Evolutionary conservation across 2,113 vertebrate genomes (phyloP).

Genomic region (Ibidorhyncha struthersii): DNA sequence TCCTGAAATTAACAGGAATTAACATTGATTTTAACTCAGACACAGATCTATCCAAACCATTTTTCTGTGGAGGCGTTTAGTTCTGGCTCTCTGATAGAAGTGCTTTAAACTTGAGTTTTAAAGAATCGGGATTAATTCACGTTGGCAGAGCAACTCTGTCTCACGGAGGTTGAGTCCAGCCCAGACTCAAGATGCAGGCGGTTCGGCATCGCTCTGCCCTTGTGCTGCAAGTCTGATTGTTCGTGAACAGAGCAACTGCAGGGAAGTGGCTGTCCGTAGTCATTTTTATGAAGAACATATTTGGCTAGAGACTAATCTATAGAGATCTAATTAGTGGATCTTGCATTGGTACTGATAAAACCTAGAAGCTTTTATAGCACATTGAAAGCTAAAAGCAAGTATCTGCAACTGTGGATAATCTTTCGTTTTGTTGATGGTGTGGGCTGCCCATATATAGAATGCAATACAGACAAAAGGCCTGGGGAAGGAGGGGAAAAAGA

Average conservation of each 20-base stretch:
- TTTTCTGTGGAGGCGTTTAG: background rate
- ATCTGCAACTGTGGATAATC: background rate
- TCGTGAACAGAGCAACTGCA: rapidly evolving
- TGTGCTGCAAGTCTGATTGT: background rate
- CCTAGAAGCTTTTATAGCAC: background rate
- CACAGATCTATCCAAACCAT: background rate
- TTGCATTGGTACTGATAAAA: background rate
- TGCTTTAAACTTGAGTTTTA: background rate
- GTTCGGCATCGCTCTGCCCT: background rate
- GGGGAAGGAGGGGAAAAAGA: background rate
- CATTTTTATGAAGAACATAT: background rate
- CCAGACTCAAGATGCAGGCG: background rate
- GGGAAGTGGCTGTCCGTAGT: background rate
- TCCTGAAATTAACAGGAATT: background rate
- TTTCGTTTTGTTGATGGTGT: background rate
- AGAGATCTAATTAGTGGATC: background rate
- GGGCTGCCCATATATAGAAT: background rate
- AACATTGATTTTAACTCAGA: background rate
- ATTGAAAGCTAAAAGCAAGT: background rate
- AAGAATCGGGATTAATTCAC: background rate
- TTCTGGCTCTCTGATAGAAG: background rate
- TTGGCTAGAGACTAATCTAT: background rate
- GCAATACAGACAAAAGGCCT: background rate
- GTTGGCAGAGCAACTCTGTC: background rate
- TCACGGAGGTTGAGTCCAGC: background rate